Conservation (phyloP, 2,113 vertebrate genomes). For the Rhinopithecus roxellana region DNA sequence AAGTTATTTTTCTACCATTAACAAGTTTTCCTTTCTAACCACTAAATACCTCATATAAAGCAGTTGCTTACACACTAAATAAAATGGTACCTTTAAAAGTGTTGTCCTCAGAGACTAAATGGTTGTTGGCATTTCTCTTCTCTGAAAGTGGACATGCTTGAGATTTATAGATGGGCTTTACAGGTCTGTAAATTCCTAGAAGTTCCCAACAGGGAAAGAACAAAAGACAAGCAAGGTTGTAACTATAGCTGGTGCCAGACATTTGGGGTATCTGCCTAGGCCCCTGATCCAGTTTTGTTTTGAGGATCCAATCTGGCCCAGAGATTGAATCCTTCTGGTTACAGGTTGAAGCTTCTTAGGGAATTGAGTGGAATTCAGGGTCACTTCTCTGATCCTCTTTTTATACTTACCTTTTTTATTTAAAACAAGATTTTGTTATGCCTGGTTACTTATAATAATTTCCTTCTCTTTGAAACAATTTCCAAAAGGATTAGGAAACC, state of each 20-base stretch:
- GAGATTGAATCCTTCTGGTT: too few species aligned
- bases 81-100: background rate
- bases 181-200: background rate
- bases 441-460: constrained; percentile 1
- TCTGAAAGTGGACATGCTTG: background rate
- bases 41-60: background rate
- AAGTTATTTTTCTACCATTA: constrained; percentile 21
- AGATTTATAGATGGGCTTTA: background rate
- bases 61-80: background rate
- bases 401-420: background rate
- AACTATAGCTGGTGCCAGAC: background rate
- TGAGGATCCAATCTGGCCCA: background rate
- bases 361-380: background rate
- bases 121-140: background rate
- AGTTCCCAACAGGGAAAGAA: constrained; percentile 3
- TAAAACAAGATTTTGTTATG: background rate
- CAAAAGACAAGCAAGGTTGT: background rate
- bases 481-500: constrained; percentile 14
- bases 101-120: background rate
- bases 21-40: background rate
- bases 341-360: background rate
- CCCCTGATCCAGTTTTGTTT: background rate
- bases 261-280: background rate
- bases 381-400: background rate
- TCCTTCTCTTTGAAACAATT: constrained; percentile 27